Percentiles rank a stretch among this genome's conserved stretches.
Evolutionary conservation across 2,113 vertebrate species (phyloP).

Genomic region (Cricetomys ansorgei): DNA sequence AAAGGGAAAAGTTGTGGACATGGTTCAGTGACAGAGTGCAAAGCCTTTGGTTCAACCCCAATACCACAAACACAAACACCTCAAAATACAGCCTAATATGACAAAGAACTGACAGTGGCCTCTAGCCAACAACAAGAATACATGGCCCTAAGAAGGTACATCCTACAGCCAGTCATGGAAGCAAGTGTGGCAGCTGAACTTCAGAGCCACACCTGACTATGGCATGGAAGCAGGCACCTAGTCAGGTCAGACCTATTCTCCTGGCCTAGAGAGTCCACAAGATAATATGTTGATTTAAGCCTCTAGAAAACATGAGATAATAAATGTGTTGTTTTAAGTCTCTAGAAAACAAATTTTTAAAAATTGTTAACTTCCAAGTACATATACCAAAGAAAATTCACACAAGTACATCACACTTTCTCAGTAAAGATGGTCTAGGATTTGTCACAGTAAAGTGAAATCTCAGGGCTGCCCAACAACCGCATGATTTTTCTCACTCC

Average conservation of each 20-base stretch:
- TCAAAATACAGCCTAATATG: background rate
- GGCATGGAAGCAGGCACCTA: background rate
- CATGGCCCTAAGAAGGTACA: background rate
- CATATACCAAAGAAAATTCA: background rate
- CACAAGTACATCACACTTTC: background rate
- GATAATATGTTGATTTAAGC: background rate
- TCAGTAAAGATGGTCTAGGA: background rate
- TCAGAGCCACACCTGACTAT: background rate
- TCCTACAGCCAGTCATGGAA: accelerated
- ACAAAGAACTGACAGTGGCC: background rate
- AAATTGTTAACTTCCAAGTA: background rate
- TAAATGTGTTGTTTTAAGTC: background rate
- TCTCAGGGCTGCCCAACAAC: background rate
- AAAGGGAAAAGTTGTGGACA: background rate
- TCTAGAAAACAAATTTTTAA: constrained; percentile 15
- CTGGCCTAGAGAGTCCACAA: background rate
- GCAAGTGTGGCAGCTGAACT: background rate
- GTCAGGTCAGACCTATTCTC: background rate
- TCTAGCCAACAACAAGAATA: background rate
- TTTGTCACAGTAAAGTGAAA: background rate
- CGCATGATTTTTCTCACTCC: background rate
- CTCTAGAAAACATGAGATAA: background rate
- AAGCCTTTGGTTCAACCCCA: background rate
- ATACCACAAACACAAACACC: background rate
- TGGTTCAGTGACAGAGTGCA: background rate